Conservation (phyloP, 1,140 invertebrate genomes). For the Sminthurides bifidus region DNA sequence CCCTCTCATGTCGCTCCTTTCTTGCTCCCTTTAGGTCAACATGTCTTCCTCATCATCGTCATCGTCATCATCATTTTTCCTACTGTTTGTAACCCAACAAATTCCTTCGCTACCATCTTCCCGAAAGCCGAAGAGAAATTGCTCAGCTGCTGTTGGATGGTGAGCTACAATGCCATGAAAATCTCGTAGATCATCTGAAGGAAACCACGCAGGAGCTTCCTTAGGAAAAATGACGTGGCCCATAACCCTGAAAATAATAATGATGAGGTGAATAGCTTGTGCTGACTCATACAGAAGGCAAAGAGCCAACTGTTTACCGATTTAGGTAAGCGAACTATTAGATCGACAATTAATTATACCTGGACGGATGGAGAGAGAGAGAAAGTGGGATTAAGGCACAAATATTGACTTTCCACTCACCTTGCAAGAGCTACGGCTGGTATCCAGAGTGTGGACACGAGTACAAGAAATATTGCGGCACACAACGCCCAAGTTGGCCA, state of each 20-base stretch:
- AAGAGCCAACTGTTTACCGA: no score
- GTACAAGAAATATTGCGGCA: constrained; percentile 60
- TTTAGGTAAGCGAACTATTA: no score
- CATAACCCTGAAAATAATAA: constrained; percentile 50
- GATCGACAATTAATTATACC: no score
- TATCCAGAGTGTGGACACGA: constrained; percentile 76
- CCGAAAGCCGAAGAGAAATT: constrained; percentile 67
- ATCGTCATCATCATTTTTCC: constrained; percentile 49
- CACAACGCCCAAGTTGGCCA: constrained; percentile 70
- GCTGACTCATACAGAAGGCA: no score
- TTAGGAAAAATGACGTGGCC: constrained; percentile 72
- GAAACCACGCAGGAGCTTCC: constrained; percentile 83
- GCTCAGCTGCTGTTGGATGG: constrained; percentile 63
- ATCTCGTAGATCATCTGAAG: constrained; percentile 70
- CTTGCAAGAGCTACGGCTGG: constrained; percentile 67
- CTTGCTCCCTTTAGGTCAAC: neutral
- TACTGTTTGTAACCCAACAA: constrained; percentile 60
- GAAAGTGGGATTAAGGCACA: no score
- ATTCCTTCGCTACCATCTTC: constrained; percentile 68
- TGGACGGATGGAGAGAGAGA: no score
- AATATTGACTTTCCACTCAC: no score
- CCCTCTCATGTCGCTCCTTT: neutral
- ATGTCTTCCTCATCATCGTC: constrained; percentile 31
- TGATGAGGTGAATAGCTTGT: no score
- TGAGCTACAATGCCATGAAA: constrained; percentile 73